Percentiles rank a stretch among this genome's conserved stretches.
These are phyloP conservation scores for Drosophila biarmipes DNA, from an alignment of 1,140 invertebrate genomes.

Conservation along the genomic window DNA sequence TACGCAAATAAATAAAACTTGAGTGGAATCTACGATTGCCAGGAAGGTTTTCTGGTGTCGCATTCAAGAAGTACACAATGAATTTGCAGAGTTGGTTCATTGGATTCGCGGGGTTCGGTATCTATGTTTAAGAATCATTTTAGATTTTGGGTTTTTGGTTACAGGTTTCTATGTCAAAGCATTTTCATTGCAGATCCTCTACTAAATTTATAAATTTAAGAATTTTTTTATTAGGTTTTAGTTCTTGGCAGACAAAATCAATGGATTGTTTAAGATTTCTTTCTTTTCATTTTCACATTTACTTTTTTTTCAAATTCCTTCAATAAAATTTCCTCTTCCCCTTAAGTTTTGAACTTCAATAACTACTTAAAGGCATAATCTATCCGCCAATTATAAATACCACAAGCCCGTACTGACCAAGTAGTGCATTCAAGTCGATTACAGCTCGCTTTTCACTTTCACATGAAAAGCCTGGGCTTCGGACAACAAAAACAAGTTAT, in stretches of 20 bases:
- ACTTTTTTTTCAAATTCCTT: neutral
- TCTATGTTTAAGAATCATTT: no score
- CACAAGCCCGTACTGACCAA: neutral
- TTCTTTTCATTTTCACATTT: no score
- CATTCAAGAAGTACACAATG: neutral
- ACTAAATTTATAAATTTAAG: no score
- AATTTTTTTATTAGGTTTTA: no score
- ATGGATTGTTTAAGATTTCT: no score
- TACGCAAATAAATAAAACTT: conserved; percentile 45
- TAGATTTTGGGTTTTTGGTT: no score
- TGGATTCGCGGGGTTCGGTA: neutral
- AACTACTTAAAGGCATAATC: neutral
- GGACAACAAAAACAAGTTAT: conserved; percentile 42
- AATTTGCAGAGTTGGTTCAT: neutral
- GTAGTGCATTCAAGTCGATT: neutral
- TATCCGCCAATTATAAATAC: conserved; percentile 1
- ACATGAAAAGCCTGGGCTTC: conserved; percentile 16
- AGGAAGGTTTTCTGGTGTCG: conserved; percentile 7
- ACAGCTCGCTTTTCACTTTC: conserved; percentile 22
- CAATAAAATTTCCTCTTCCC: neutral
- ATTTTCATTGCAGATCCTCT: no score
- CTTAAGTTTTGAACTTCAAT: neutral
- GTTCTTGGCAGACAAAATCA: no score
- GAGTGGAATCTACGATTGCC: conserved; percentile 16
- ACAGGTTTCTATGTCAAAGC: no score